Evolutionary conservation across 2,888 invertebrate genomes (phyloP).

Genomic region (Isotomurus palustris): DNA sequence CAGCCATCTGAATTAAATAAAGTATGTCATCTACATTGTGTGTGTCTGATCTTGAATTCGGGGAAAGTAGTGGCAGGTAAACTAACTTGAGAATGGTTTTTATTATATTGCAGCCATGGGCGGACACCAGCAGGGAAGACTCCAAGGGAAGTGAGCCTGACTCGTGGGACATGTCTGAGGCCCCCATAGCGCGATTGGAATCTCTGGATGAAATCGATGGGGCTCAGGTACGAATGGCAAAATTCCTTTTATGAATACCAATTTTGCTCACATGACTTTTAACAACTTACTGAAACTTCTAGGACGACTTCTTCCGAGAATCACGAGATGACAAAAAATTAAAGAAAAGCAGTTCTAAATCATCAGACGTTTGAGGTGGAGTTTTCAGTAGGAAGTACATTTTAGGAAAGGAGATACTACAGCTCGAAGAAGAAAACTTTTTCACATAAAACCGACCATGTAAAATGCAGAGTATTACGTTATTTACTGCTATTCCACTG

Average conservation of each 20-base stretch:
- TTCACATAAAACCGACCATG: neutral
- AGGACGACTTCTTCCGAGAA: constrained; percentile 41
- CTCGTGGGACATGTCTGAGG: constrained; percentile 49
- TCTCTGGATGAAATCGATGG: constrained; percentile 62
- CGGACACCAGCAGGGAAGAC: constrained; percentile 44
- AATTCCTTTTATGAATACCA: neutral
- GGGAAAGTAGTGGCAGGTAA: no score
- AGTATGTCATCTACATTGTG: constrained; percentile 18
- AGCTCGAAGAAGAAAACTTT: no score
- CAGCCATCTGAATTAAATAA: constrained; percentile 43
- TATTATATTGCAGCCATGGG: no score
- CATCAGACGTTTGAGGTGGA: constrained; percentile 41
- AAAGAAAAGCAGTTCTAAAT: constrained; percentile 43
- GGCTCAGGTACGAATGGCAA: constrained; percentile 50
- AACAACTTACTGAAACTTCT: neutral
- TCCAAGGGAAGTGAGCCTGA: constrained; percentile 46
- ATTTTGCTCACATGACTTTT: neutral
- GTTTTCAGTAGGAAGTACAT: no score
- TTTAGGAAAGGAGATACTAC: no score
- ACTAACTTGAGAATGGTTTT: no score
- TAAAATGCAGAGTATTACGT: neutral
- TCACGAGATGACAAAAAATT: constrained; percentile 31
- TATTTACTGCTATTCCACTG: no score
- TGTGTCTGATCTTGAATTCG: no score
- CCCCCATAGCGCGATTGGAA: constrained; percentile 63